Conservation (phyloP, 2,113 vertebrate genomes). For the Ochotona princeps region DNA sequence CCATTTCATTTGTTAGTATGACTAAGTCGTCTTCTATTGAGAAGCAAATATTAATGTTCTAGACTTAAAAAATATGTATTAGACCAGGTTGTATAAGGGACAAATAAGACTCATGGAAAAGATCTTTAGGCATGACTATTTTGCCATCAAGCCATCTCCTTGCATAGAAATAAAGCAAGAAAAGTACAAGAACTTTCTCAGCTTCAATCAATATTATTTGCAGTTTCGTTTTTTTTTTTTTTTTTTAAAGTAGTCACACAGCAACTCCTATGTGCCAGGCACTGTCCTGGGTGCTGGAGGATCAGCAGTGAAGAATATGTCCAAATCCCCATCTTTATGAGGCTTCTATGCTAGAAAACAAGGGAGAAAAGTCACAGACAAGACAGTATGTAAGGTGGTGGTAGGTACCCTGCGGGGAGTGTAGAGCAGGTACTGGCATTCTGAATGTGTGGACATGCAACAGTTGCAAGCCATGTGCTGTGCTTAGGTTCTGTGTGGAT, state of each 20-base stretch:
- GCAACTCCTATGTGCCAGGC: background rate
- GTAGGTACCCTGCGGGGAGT: background rate
- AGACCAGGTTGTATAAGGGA: background rate
- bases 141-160: background rate
- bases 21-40: background rate
- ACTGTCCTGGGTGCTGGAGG: background rate
- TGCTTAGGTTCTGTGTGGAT: background rate
- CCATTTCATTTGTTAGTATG: conserved; percentile 43
- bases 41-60: background rate
- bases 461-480: background rate
- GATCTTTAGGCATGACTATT: background rate
- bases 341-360: background rate
- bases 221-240: background rate
- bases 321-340: background rate
- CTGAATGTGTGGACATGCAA: background rate
- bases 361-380: background rate
- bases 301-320: background rate
- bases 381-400: background rate
- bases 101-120: conserved; percentile 1
- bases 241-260: conserved; percentile 24
- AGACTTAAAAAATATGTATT: background rate
- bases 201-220: background rate
- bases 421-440: background rate
- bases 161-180: background rate
- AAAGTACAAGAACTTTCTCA: background rate